These are phyloP conservation scores for Chelon auratus DNA, from an alignment of 2,797 vertebrate genomes.

Conservation along the genomic window DNA sequence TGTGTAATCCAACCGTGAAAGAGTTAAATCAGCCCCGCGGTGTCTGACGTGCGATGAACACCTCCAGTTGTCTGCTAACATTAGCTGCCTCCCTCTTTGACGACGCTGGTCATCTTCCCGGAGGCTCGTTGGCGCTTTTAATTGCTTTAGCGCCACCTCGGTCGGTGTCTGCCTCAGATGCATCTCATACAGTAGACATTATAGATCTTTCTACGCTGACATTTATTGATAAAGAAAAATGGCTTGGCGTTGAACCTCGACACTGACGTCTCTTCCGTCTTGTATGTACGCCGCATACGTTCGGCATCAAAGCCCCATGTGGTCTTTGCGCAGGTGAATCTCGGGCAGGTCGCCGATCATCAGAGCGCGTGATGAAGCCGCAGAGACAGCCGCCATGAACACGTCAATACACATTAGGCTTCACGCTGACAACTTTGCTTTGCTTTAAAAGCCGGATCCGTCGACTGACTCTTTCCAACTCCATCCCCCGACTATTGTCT, in stretches of 20 bases:
- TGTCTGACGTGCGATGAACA: slow-evolving; percentile 51
- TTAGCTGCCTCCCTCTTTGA: slow-evolving; percentile 47
- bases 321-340: slow-evolving; percentile 9
- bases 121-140: slow-evolving; percentile 49
- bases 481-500: not conserved
- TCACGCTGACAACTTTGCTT: slow-evolving; percentile 4
- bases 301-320: not conserved
- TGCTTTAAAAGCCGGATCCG: not conserved
- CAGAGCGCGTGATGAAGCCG: slow-evolving; percentile 26
- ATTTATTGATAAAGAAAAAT: slow-evolving; percentile 15
- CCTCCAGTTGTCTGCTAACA: slow-evolving; percentile 62
- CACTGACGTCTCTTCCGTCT: not conserved
- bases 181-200: not conserved
- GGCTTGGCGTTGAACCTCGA: not conserved
- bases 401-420: slow-evolving; percentile 58
- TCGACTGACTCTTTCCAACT: not conserved
- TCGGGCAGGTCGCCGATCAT: not conserved
- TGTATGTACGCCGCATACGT: not conserved
- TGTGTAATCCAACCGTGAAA: slow-evolving; percentile 45
- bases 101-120: slow-evolving; percentile 30
- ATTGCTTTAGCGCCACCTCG: slow-evolving; percentile 47
- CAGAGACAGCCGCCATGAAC: slow-evolving; percentile 59
- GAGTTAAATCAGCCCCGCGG: slow-evolving; percentile 60
- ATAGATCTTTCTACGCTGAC: not conserved
- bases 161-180: slow-evolving; percentile 11